Evolutionary conservation across 2,888 invertebrate species (phyloP), one percentile per base, ranked within the genome.

Genomic region (Druceiella hillmani): DNA sequence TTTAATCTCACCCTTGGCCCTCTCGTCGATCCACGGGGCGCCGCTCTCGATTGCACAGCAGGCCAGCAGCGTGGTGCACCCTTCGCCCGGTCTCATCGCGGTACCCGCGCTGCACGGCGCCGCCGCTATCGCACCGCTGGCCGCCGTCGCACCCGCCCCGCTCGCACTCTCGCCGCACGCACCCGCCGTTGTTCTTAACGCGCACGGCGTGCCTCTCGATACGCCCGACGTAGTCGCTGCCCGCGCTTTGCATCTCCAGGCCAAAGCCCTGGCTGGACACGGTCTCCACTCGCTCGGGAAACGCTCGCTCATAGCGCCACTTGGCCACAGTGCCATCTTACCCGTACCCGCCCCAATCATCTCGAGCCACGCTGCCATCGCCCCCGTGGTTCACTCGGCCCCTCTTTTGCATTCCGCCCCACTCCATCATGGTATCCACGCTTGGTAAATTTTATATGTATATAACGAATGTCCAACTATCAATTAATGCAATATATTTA

Each of bases 211-310:
- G n/a, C 70, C 71, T 22, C 57, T 72, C 33, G 69, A 72, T 51
- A 71, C 71, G 10, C 66, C 68, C 44, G 70, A 67, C 43, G 70
- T 71, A 6, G 68, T 71, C 33, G 67, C 69, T 37, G 71, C 69
- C 20, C 67, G 66, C 39, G 62, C 62, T 32, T 64, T 61, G 5
- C 70, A 68, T 58, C 67, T 54, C 61, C 64, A 66, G 38, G 65
- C 69, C 33, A 68, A 67, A 55, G 39, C 42, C 27, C 28, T 47
- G 22, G 67, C 66, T 33, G 52, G 66, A 41, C 58, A 65, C 32
- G 62, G 60, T 13, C 47, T 53, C 13, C 70, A 71, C 51, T 64
- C 66, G 37, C 57, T 71, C 35, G 55, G 54, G 52, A 71, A 71
- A 53, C 63, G 53, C 27, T 52, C 52, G 12, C 16, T 44, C 24